Base-by-base conservation (phyloP, 2,113 vertebrate genomes). In the Stercorarius parasiticus region DNA sequence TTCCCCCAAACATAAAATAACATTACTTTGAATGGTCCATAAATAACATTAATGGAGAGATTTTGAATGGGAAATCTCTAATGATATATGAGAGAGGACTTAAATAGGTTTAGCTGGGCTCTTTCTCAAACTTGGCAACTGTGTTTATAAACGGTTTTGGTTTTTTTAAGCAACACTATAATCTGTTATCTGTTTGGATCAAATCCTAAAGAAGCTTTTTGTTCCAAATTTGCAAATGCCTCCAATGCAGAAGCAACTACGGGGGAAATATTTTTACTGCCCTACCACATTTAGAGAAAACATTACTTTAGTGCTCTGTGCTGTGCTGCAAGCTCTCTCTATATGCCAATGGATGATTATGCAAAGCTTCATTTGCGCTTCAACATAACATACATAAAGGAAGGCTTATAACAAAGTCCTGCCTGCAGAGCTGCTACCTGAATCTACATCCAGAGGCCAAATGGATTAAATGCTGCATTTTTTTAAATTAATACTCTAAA, bases 11-110 rank as follows among this genome's bases (percentile, higher is more conserved):
- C 95, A 92, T 90, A 96, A 97, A 95, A 94, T 95, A 96, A 96
- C 96, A 93, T 96, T 95, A 88, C 86, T 90, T 92, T 95, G 95
- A 95, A 95, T 97, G 89, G 81, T 88, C 78, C 96, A 97, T 97
- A 97, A 97, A 97, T 97, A 97, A 97, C 50, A 66, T 82, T 97
- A 97, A 97, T 97, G 94, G 91, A 95, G 96, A 95, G 81, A 95
- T 93, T 96, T 53, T 91, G 94, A 96, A 95, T 79, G 84, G 93
- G 83, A 96, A 97, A 96, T 93, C 93, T 95, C 90, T 93, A 97
- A 95, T 95, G 96, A 97, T 96, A 92, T 97, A 96, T 26, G 91
- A 96, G 86, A 91, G 65, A 45, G 53, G 80, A 86, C 71, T 95
- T 96, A 94, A 93, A 79, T 15, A 92, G 71, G 22, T 93, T 97